phyloP scores from a whole-genome alignment of 2,888 invertebrate species.

The Hydropsyche betteni region DNA sequence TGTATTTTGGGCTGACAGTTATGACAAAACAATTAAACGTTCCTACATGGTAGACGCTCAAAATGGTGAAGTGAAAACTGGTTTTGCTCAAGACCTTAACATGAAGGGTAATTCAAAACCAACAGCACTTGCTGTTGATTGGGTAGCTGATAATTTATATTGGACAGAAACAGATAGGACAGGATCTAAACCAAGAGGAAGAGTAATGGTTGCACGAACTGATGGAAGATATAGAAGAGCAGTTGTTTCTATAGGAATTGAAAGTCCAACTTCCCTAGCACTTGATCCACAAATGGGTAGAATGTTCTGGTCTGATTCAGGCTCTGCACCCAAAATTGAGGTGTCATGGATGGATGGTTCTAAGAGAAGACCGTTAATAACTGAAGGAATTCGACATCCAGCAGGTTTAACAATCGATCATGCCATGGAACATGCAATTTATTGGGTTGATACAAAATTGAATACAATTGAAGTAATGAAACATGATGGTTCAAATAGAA shows the following conservation, averaged over 20 bases:
- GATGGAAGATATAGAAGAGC: slow-evolving; percentile 90
- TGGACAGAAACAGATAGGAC: slow-evolving; percentile 89
- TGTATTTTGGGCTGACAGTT: slow-evolving; percentile 95
- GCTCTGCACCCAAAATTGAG: slow-evolving; percentile 92
- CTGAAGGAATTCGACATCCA: slow-evolving; percentile 85
- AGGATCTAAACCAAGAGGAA: slow-evolving; percentile 77
- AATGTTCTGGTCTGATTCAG: slow-evolving; percentile 95
- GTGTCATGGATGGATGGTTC: slow-evolving; percentile 97
- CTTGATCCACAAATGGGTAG: slow-evolving; percentile 86
- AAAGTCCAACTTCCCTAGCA: slow-evolving; percentile 87
- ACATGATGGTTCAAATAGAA: slow-evolving; percentile 81
- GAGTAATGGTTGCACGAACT: slow-evolving; percentile 86
- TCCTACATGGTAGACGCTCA: slow-evolving; percentile 87
- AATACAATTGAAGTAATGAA: slow-evolving; percentile 89
- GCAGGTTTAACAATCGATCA: slow-evolving; percentile 91
- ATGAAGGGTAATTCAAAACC: slow-evolving; percentile 86
- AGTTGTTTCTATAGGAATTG: slow-evolving; percentile 80
- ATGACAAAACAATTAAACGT: slow-evolving; percentile 88
- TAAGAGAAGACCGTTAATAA: slow-evolving; percentile 81
- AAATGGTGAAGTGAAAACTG: slow-evolving; percentile 79
- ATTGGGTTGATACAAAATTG: slow-evolving; percentile 95
- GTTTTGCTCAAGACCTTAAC: slow-evolving; percentile 86
- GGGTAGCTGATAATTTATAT: slow-evolving; percentile 92
- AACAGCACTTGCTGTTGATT: slow-evolving; percentile 91
- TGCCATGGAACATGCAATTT: slow-evolving; percentile 87